Base-by-base conservation (phyloP, 1,140 invertebrate genomes). In the Venturia canescens region DNA sequence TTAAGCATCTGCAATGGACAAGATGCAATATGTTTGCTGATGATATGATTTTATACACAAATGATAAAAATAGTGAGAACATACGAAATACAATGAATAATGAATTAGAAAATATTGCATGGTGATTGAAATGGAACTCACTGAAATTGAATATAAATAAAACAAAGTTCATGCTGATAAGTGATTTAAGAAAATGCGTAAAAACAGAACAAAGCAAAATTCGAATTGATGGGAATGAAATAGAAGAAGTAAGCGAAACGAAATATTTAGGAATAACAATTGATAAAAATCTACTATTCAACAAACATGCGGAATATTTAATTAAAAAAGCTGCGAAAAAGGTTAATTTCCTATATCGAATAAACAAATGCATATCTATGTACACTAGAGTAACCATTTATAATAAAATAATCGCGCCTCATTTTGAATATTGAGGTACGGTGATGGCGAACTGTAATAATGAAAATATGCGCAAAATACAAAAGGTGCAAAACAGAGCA, bases 261-360 rank as follows among this genome's bases (percentile, higher is more conserved):
- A 78, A 78, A 69, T 78, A 78, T 23, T 34, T 78, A 53, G 77
- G 77, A 26, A 27, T 79, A 27, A 70, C 71, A 70, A 71, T 79
- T 70, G 66, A 71, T 27, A 27, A 79, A 26, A 29, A 79, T 27
- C 31, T 79, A 71, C 29, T 15, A 21, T 79, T 79, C 29, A 21
- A 50, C 21, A 67, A 71, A 26, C n/a, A 70, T 44, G 78, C 34
- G 16, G 3, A 26, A 18, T 79, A 70, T 31, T 53, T 18, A 44
- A 53, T 15, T 4, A 79, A 38, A n/a, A 79, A 50, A 50, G 48
- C 15, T 16, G 48, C 48, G 3, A 50, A 50, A 11, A 50, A 50
- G 11, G 48, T 50, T 13, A 50, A 74, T 18, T 44, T 21, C 29
- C 16, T 74, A n/a, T 74, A 44, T 53, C 34, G 44, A n/a, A 38